Conservation (phyloP, 2,888 invertebrate species). For the Cylindroiulus punctatus region DNA sequence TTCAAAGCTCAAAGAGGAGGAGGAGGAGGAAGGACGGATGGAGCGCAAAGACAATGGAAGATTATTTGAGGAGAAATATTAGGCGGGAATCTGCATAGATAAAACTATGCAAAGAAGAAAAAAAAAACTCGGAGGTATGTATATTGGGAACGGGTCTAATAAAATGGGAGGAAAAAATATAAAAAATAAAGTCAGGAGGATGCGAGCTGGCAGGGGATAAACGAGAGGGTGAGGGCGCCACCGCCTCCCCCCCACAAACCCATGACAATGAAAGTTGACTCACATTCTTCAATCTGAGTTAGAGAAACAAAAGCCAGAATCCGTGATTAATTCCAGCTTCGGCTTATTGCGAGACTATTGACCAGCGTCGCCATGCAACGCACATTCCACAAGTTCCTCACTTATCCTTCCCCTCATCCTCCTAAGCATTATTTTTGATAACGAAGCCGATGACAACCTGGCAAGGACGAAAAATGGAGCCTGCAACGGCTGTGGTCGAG, state of each 20-base stretch:
- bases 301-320: background rate
- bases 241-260: background rate
- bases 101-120: conserved; percentile 4
- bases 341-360: background rate
- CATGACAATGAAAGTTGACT: conserved; percentile 39
- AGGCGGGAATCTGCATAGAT: conserved; percentile 33
- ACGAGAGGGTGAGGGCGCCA: background rate
- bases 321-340: conserved; percentile 34
- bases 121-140: conserved; percentile 2
- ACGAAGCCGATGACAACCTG: background rate
- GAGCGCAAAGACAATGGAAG: conserved; percentile 38
- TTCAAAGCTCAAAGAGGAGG: conserved; percentile 45
- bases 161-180: background rate
- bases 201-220: background rate
- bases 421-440: background rate
- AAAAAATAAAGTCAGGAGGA: background rate
- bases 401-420: background rate
- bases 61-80: conserved; percentile 43
- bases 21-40: background rate
- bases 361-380: conserved; percentile 26
- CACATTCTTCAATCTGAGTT: conserved; percentile 39
- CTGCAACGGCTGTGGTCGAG: background rate
- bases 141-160: background rate
- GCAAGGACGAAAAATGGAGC: background rate
- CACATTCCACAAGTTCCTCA: background rate